Base-by-base conservation (phyloP, 2,797 vertebrate species). In the Echiichthys vipera region DNA sequence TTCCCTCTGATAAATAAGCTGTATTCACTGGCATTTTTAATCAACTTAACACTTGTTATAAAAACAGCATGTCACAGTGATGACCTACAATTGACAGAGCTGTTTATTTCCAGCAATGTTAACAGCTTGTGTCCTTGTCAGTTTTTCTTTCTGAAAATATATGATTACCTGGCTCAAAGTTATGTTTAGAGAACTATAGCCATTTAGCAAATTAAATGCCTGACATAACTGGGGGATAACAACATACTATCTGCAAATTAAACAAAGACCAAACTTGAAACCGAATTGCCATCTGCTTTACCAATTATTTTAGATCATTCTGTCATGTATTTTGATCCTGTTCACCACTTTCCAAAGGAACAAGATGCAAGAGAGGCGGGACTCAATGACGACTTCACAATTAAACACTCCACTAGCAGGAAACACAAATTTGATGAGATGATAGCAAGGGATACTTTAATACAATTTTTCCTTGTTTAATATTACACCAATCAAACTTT, bases 21-120 rank as follows among this genome's bases (percentile, higher is more conserved):
- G 34, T 15, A 47, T 61, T 76, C 10, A 57, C 3, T 18, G 27
- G 37, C 29, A 80, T 57, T 30, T 81, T 42, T 53, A 76, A 78
- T 79, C 36, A 65, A 42, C 46, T 20, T 20, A 43, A 65, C 58
- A 79, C 36, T 37, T 24, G 29, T 51, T 64, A 8, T 12, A 64
- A 55, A 34, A 77, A 46, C 29, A 71, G 45, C 64, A 25, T 18
- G 42, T 72, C 75, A 61, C 46, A 2, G 0, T 66, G 55, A 70
- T 55, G 63, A 74, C 62, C 54, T 29, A 14, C 25, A 55, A 67
- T 20, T 65, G 59, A 70, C 42, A 40, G 47, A 67, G 71, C 12
- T 49, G 25, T 47, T 77, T 65, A 32, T 65, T 67, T 56, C 5
- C 14, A 18, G 14, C 0, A 5, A 15, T 27, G 29, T 37, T 43